Evolutionary conservation across 2,888 invertebrate genomes (phyloP), one percentile per base, ranked within the genome.

Genomic region (Andrena marginata): DNA sequence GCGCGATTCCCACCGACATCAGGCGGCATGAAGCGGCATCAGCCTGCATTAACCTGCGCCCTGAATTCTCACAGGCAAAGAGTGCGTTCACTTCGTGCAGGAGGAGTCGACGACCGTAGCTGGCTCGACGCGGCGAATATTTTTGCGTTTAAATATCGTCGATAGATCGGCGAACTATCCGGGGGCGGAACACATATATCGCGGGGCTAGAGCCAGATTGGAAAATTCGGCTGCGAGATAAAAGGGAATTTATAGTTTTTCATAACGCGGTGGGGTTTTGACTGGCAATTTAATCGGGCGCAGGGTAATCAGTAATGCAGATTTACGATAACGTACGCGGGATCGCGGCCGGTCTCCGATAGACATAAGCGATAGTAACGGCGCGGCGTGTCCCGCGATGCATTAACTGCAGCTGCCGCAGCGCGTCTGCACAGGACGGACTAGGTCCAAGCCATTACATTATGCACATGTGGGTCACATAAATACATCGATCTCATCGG

Each of bases 391-490:
- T 76, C 77, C 77, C 84, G 79, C 90, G 89, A 92, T 91, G 91
- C 92, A 93, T 93, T 93, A 93, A 92, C 91, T 91, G 92, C 93
- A 92, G 92, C 93, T 93, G 93, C 89, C 90, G 90, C 85, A 82
- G 79, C 87, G 83, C 85, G 87, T 88, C 91, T 91, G 91, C 85
- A 86, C 83, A 63, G 74, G 88, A 91, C 89, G 83, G 88, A 87
- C 86, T 78, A 82, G 84, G 82, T 77, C 67, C 88, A 72, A 85
- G 87, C 89, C 90, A 90, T 92, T 92, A 91, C 90, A 93, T 92
- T 92, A 93, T 92, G 92, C 92, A 91, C 92, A 93, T 90, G 90
- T 92, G 91, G 90, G 85, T 90, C 90, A 87, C 92, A 91, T 93
- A 93, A 93, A 92, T 92, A 92, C 91, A 91, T 92, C 92, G 90